A percentile compares a stretch with the other conserved stretches of the same genome.
Evolutionary conservation across 64 coral and sea anemone genomes (phyloP).

Genomic region (Montipora capricornis): DNA sequence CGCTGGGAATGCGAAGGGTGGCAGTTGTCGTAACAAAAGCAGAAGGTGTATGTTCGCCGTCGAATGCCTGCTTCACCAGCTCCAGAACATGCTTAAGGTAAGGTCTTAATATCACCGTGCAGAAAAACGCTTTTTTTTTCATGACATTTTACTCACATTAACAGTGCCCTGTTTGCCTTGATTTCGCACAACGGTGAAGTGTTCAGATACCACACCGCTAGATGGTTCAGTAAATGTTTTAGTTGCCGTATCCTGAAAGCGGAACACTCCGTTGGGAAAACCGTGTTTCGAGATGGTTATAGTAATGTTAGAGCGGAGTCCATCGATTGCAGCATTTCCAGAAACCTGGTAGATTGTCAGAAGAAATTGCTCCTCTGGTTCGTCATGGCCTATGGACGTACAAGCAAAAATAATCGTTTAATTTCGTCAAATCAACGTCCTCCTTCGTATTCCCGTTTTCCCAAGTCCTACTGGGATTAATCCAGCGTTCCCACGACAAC

Average conservation of each 20-base stretch:
- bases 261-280: slow-evolving; percentile 89
- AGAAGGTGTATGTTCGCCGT: too few species aligned
- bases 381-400: slow-evolving; percentile 52
- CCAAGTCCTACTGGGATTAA: too few species aligned
- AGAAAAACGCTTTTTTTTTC: too few species aligned
- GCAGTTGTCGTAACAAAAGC: too few species aligned
- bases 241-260: slow-evolving; percentile 61
- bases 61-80: too few species aligned
- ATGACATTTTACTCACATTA: slow-evolving; percentile 47
- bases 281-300: slow-evolving; percentile 87
- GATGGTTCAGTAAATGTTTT: slow-evolving; percentile 67
- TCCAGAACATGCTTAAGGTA: too few species aligned
- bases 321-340: slow-evolving; percentile 81
- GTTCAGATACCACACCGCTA: slow-evolving; percentile 6
- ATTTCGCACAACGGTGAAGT: slow-evolving; percentile 71
- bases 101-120: too few species aligned
- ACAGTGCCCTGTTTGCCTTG: slow-evolving; percentile 77
- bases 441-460: not conserved
- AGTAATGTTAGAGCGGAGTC: slow-evolving; percentile 84
- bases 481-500: too few species aligned
- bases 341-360: slow-evolving; percentile 74
- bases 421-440: not conserved
- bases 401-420: not conserved
- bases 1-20: too few species aligned
- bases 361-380: slow-evolving; percentile 84